Evolutionary conservation across 2,797 vertebrate species (phyloP), one percentile per base, ranked within the genome.

Genomic region (Triplophysa yarkandensis): DNA sequence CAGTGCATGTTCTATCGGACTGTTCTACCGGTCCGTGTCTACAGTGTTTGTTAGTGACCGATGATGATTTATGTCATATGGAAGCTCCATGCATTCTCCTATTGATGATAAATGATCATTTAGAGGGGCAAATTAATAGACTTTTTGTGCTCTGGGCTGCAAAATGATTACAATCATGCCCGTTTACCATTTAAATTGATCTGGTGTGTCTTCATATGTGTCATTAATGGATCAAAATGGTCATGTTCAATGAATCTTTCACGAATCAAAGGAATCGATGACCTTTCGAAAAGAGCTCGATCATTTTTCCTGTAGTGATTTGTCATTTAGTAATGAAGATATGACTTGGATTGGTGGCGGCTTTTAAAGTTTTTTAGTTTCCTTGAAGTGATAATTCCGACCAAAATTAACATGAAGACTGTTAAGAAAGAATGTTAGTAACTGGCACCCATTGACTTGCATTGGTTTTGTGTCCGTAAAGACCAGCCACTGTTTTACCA

Each of bases 171-270:
- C 71, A 77, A 79, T 60, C 19, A 68, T 76, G 68, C 28, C 67
- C 54, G 75, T 68, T 75, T 79, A 44, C 54, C 67, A 75, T 54
- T 74, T 68, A 80, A 83, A 83, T 82, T 82, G 57, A 82, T 82
- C 67, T 81, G 81, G 80, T 74, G 48, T 71, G 17, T 79, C 39
- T 54, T 84, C 77, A 80, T 81, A 82, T 75, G 58, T 78, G 75
- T 65, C 68, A 79, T 69, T 80, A 84, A 36, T 82, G 74, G 86
- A 67, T 74, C 3, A 79, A 81, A 79, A 80, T 46, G 50, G 7
- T 80, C 66, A 77, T 44, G 27, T 72, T 83, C 79, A 57, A 77
- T 43, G 64, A 43, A 63, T 65, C 50, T 30, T 58, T 44, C 21
- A 61, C 28, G 73, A 80, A 43, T 65, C 46, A 52, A 66, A 68